Conservation (phyloP, 2,888 invertebrate species). For the Belgica antarctica region DNA sequence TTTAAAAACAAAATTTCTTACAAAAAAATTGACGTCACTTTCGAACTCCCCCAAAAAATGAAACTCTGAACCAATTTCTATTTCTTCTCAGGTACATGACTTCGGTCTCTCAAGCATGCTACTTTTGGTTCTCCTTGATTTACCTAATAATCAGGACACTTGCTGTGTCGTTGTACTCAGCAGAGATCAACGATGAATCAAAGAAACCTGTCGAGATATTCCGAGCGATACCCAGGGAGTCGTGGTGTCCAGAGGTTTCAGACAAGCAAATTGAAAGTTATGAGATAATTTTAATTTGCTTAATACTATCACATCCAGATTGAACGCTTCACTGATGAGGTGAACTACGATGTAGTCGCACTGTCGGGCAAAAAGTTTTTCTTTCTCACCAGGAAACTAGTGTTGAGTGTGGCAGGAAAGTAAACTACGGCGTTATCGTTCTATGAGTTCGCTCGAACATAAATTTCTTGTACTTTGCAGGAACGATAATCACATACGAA, state of each 20-base stretch:
- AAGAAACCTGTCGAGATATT: slow-evolving; percentile 53
- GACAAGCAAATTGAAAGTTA: not conserved
- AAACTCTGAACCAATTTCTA: not conserved
- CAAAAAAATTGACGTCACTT: too few species aligned
- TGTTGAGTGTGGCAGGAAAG: slow-evolving; percentile 29
- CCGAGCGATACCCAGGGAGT: slow-evolving; percentile 55
- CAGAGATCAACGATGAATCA: slow-evolving; percentile 60
- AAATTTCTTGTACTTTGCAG: not conserved
- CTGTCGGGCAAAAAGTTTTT: slow-evolving; percentile 54
- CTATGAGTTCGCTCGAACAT: not conserved
- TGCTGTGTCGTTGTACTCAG: slow-evolving; percentile 60
- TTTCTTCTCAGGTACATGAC: slow-evolving; percentile 47
- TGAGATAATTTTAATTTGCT: not conserved
- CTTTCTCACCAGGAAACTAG: slow-evolving; percentile 51
- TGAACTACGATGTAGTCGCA: slow-evolving; percentile 52
- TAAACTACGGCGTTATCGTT: not conserved
- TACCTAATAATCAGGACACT: slow-evolving; percentile 59
- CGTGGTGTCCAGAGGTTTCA: slow-evolving; percentile 54
- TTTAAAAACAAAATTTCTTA: too few species aligned
- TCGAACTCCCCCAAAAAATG: too few species aligned
- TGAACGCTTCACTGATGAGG: slow-evolving; percentile 52
- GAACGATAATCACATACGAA: slow-evolving; percentile 8
- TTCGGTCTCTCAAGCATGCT: slow-evolving; percentile 54
- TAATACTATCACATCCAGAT: slow-evolving; percentile 48
- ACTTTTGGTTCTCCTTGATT: slow-evolving; percentile 61